Evolutionary conservation across 2,888 invertebrate species (phyloP).

Genomic region (Ectemnius lituratus): DNA sequence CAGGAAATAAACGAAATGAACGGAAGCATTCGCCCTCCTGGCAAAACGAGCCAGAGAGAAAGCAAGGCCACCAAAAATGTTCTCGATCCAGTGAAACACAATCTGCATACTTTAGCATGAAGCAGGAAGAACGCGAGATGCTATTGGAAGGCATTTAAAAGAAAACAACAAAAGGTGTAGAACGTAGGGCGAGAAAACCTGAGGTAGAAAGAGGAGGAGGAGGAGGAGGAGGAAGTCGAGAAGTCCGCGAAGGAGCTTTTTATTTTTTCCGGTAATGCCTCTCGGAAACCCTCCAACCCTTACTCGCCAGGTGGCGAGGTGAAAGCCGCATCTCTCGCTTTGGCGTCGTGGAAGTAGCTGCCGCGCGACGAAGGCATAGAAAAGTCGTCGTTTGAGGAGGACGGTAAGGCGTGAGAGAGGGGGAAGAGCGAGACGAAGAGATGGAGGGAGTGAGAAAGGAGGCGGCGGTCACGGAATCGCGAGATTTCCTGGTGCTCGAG

Average conservation of each 20-base stretch:
- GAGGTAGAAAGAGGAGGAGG: not conserved
- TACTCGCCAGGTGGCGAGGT: not conserved
- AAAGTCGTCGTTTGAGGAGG: conserved; percentile 19
- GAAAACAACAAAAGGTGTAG: not conserved
- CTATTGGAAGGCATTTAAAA: not conserved
- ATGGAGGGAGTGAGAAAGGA: conserved; percentile 5
- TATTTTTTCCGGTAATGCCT: conserved; percentile 38
- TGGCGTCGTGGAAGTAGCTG: conserved; percentile 1
- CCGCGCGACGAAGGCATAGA: conserved; percentile 18
- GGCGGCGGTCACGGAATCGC: conserved; percentile 44
- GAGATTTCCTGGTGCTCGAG: conserved; percentile 70
- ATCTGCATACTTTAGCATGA: conserved; percentile 10
- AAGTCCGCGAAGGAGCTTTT: conserved; percentile 28
- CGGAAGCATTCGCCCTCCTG: not conserved
- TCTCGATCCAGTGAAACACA: not conserved
- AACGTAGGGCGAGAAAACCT: not conserved
- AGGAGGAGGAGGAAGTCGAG: conserved; percentile 10
- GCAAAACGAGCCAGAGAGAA: not conserved
- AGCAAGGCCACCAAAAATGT: not conserved
- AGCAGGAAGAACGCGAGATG: conserved; percentile 4
- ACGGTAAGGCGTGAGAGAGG: conserved; percentile 13
- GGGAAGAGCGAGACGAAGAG: not conserved
- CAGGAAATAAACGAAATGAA: not conserved
- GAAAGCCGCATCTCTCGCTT: conserved; percentile 18
- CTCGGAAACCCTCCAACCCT: conserved; percentile 22